Evolutionary conservation across 2,113 vertebrate species (phyloP).

Genomic region (Prionailurus viverrinus): DNA sequence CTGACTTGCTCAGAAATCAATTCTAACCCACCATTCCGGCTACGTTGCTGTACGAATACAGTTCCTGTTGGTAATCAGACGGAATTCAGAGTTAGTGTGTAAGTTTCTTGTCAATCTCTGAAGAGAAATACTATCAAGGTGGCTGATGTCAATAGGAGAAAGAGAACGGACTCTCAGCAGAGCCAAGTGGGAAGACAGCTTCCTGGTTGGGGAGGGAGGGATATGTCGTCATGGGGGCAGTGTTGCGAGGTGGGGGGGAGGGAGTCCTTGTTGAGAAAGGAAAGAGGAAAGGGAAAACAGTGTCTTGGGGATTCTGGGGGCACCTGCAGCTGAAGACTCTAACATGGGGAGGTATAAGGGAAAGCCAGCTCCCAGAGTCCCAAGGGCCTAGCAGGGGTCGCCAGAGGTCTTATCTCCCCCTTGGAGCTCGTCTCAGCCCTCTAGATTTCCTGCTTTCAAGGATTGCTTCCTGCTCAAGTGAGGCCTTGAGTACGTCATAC

Average conservation of each 20-base stretch:
- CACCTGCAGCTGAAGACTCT: neutral
- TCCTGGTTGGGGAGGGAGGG: too few relatives aligned
- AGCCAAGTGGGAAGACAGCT: neutral
- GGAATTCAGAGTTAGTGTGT: neutral
- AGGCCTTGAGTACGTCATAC: neutral
- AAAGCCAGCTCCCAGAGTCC: neutral
- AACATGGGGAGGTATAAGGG: neutral
- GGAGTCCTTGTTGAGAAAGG: neutral
- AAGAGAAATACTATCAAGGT: neutral
- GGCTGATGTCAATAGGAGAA: neutral
- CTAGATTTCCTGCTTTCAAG: neutral
- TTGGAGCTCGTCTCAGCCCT: neutral
- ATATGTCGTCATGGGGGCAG: too few relatives aligned
- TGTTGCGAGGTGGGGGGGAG: accelerated
- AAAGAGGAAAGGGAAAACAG: neutral
- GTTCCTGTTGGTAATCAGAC: neutral
- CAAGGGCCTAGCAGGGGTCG: too few relatives aligned
- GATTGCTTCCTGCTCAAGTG: neutral
- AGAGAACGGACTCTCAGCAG: neutral
- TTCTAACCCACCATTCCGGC: neutral
- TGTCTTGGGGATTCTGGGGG: neutral
- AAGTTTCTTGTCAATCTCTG: neutral
- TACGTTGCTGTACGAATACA: neutral
- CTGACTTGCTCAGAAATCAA: neutral
- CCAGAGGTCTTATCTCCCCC: neutral